Conservation (phyloP, 1,140 invertebrate genomes). For the Asobara japonica region DNA sequence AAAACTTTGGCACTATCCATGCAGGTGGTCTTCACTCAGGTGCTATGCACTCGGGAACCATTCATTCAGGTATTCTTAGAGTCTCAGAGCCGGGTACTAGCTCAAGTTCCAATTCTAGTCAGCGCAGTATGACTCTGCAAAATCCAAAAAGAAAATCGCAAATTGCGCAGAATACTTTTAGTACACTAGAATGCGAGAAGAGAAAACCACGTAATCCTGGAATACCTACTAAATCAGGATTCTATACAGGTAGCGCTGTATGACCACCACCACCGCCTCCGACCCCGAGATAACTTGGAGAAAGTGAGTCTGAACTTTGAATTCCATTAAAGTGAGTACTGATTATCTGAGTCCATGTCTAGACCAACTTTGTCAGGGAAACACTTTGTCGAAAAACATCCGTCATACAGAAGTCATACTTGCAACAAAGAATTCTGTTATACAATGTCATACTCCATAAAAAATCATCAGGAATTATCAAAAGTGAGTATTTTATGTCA, state of each 20-base stretch:
- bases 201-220: constrained; percentile 50
- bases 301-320: constrained; percentile 57
- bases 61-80: constrained; percentile 62
- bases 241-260: constrained; percentile 63
- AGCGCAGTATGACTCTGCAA: constrained; percentile 63
- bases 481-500: no score
- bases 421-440: no score
- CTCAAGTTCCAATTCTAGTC: constrained; percentile 61
- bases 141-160: constrained; percentile 62
- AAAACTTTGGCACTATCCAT: constrained; percentile 64
- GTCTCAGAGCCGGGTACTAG: constrained; percentile 63
- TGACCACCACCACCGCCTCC: constrained; percentile 62
- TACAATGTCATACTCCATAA: no score
- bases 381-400: no score
- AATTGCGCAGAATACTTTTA: constrained; percentile 64
- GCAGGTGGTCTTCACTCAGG: constrained; percentile 51
- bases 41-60: constrained; percentile 44
- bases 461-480: no score
- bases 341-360: not conserved
- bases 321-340: not conserved
- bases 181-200: constrained; percentile 63
- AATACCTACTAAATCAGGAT: constrained; percentile 51
- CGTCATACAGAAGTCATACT: no score
- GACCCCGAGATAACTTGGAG: constrained; percentile 58
- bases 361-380: not conserved